Conservation (phyloP, 2,797 vertebrate genomes). For the Hydrolagus colliei region DNA sequence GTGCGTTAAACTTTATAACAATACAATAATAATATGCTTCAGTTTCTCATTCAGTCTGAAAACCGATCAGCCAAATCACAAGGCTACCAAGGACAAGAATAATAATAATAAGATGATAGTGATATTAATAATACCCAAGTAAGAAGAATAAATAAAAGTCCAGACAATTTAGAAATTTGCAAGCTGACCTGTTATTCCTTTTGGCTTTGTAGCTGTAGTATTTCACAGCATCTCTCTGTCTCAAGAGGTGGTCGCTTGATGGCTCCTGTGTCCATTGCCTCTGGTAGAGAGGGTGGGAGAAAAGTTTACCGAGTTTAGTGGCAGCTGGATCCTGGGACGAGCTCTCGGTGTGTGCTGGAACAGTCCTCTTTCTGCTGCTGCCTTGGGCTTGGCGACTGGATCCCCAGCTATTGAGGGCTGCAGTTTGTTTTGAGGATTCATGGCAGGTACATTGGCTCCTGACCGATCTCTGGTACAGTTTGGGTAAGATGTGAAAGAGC, state of each 20-base stretch:
- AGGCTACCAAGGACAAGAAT: too few species aligned
- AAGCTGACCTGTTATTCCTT: background rate
- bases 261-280: too few species aligned
- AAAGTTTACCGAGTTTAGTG: constrained; percentile 16
- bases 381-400: background rate
- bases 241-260: background rate
- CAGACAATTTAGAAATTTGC: background rate
- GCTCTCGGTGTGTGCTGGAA: background rate
- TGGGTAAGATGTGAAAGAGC: constrained; percentile 83
- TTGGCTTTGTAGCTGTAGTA: constrained; percentile 7
- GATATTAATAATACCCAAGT: too few species aligned
- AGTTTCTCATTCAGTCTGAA: too few species aligned
- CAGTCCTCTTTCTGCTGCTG: background rate
- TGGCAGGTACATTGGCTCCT: constrained; percentile 43
- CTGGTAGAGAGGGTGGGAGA: constrained; percentile 7
- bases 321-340: background rate
- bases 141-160: background rate
- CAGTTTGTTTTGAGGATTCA: background rate
- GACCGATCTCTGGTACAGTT: constrained; percentile 53
- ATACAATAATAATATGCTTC: too few species aligned
- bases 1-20: too few species aligned
- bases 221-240: background rate
- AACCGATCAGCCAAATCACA: too few species aligned
- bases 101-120: too few species aligned
- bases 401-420: background rate